Base-by-base conservation (phyloP, 2,888 invertebrate genomes). In the Trimorus sp. region DNA sequence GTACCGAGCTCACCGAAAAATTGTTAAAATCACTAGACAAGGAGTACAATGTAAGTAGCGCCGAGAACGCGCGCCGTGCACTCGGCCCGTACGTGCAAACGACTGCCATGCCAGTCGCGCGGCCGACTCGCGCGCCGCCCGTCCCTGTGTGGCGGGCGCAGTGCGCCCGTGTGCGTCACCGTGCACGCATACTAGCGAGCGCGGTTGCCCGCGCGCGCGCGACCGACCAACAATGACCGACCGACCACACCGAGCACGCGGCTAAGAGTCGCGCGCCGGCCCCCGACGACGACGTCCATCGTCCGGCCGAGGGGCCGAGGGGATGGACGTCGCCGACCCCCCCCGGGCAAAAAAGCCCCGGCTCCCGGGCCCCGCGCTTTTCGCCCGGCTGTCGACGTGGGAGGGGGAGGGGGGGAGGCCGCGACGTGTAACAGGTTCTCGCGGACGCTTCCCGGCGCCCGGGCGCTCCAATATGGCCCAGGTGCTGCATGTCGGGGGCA, bases 11-110 rank as follows among this genome's bases (percentile, higher is more conserved):
- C 94, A 97, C 97, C 94, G 96, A 97, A 94, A 97, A 96, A 95
- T 96, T 98, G 95, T 96, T 97, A 94, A 96, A 96, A 95, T 97
- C 98, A 93, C 95, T 98, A 94, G 98, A 98, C 96, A 96, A 95
- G 94, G 97, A 97, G 94, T 97, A 98, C 95, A 98, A 98, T 98
- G 98, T 98, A 97, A 98, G 98, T 94, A 90, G 87, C 71, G 79
- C 53, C 48, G 60, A 65, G 80, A 85, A 86, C 82, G 86, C 84
- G 85, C 86, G 87, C 85, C 85, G 86, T 85, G 95, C 95, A 92
- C 95, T 95, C 88, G 95, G 93, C 94, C 93, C 93, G 94, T 93
- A 93, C 91, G 87, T 88, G 87, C 88, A 89, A 90, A 89, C 90
- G 90, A 89, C 91, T 89, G 88, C 88, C 89, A 87, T 86, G 88